These are phyloP conservation scores for Lontra canadensis DNA, from an alignment of 2,113 vertebrate species.

Conservation along the genomic window DNA sequence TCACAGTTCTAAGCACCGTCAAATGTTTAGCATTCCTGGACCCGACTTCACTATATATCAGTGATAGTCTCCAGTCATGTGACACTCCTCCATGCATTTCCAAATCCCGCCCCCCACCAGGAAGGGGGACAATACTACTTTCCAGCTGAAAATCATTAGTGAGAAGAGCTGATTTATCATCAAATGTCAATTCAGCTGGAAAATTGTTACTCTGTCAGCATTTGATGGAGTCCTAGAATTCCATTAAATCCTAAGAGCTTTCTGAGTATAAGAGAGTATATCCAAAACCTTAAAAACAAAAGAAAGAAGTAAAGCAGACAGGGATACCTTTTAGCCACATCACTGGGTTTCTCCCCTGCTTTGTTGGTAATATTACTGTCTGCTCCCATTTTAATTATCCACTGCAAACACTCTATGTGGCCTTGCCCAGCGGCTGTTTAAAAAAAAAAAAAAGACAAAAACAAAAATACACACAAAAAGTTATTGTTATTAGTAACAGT, in stretches of 20 bases:
- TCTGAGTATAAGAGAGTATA: not conserved
- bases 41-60: not conserved
- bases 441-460: not conserved
- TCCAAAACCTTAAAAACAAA: constrained; percentile 25
- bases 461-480: not conserved
- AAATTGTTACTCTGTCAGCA: not conserved
- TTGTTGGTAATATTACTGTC: constrained; percentile 84
- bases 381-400: constrained; percentile 87
- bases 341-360: constrained; percentile 85
- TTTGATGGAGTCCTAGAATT: not conserved
- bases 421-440: constrained; percentile 86
- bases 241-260: constrained; percentile 20
- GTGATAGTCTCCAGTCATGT: not conserved
- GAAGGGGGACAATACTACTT: not conserved
- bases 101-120: not conserved
- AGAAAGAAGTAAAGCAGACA: constrained; percentile 1
- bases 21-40: not conserved
- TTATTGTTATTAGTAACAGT: not conserved
- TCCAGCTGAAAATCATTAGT: constrained; percentile 12
- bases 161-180: not conserved
- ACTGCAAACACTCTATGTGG: constrained; percentile 86
- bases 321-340: constrained; percentile 87
- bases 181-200: not conserved
- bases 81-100: not conserved
- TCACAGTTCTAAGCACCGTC: not conserved